Evolutionary conservation across 2,797 vertebrate genomes (phyloP).

Genomic region (Gephyroberyx darwinii): DNA sequence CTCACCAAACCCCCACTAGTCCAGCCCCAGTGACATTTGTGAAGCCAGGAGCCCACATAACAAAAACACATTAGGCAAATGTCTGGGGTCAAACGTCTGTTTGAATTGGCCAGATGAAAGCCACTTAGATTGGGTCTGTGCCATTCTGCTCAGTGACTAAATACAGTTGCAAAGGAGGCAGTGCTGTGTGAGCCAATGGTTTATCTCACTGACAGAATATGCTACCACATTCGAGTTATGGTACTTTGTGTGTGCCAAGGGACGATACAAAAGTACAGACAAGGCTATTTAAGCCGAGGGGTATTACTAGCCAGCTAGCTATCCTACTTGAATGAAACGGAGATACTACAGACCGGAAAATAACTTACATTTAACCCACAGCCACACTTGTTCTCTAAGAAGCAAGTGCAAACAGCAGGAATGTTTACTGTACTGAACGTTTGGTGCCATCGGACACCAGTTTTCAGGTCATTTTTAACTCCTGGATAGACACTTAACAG

Average conservation of each 20-base stretch:
- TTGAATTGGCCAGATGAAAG: constrained; percentile 86
- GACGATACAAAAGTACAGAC: constrained; percentile 44
- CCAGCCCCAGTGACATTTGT: constrained; percentile 82
- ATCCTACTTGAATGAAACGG: constrained; percentile 47
- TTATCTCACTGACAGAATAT: constrained; percentile 66
- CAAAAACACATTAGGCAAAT: constrained; percentile 89
- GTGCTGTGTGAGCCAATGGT: constrained; percentile 57
- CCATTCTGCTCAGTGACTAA: constrained; percentile 75
- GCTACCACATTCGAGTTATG: constrained; percentile 52
- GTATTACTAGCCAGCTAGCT: constrained; percentile 58
- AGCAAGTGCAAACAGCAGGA: constrained; percentile 60
- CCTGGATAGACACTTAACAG: constrained; percentile 75
- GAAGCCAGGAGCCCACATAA: constrained; percentile 84
- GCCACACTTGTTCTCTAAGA: constrained; percentile 67
- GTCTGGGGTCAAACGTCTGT: constrained; percentile 85
- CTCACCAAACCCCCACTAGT: constrained; percentile 73
- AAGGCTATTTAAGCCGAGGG: constrained; percentile 48
- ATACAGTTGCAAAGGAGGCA: constrained; percentile 69
- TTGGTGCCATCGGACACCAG: constrained; percentile 69
- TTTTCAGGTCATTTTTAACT: constrained; percentile 79
- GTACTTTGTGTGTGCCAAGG: constrained; percentile 39
- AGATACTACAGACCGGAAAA: constrained; percentile 52
- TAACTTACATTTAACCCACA: constrained; percentile 62
- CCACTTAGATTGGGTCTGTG: constrained; percentile 77
- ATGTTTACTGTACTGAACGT: constrained; percentile 73